Evolutionary conservation across 2,113 vertebrate genomes (phyloP), one percentile per base, ranked within the genome.

Genomic region (Aplodontia rufa): DNA sequence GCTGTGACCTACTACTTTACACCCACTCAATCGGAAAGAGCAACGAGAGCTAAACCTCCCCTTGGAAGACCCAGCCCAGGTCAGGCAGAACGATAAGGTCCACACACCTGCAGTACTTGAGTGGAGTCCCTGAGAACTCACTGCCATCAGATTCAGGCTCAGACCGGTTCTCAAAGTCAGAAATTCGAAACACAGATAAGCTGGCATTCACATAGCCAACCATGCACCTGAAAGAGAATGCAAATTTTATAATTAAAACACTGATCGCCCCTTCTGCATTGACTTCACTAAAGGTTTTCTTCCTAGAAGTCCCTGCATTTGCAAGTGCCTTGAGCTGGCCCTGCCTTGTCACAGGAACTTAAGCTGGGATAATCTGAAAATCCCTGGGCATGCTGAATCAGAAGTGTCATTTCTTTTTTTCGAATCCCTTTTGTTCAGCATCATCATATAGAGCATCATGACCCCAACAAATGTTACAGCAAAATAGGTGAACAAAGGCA

Each of bases 151-250:
- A 99, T 66, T 98, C 98, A 42, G 99, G 99, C 91, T 99, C 98
- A 9, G 99, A 99, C 81, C 98, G 98, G 82, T 98, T 98, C 98
- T 99, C 99, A 97, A 99, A 99, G 98, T 99, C 99, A 37, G 98
- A 98, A 93, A 99, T 99, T 60, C 98, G 98, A 96, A 99, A 99
- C 53, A 99, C 98, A 8, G 99, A 99, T 85, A 99, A 98, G 97
- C 99, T 99, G 98, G 99, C 99, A 69, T 99, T 99, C 74, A 99
- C 99, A 3, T 99, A 99, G 87, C 99, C 99, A 97, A 99, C 99
- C 99, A 99, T 99, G 87, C 99, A 99, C 95, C 99, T 99, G 90
- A 45, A 92, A 89, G 95, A 87, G 75, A 97, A 93, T 60, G 0
- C 42, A 95, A 94, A 82, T 68, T 42, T 74, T 96, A 37, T 42